Conservation (phyloP, 2,888 invertebrate species). For the Chrysomela aeneicollis region DNA sequence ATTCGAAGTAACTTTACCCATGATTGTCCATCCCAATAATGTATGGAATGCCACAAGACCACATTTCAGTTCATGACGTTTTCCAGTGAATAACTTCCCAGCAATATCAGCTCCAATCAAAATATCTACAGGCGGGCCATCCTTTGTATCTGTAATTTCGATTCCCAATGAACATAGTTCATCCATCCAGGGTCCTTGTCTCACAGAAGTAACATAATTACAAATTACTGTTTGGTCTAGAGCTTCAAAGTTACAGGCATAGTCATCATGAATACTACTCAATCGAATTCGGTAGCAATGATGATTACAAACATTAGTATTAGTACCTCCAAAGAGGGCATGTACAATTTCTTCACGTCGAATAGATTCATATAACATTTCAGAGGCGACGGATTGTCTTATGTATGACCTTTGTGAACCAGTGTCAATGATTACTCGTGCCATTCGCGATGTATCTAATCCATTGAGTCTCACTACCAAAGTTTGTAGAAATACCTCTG, state of each 20-base stretch:
- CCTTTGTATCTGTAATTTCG: too few relatives aligned
- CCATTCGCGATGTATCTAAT: conserved; percentile 4
- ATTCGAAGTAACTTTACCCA: conserved; percentile 1
- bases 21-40: conserved; percentile 15
- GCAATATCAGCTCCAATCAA: too few relatives aligned
- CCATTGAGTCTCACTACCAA: background rate
- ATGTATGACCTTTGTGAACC: too few relatives aligned
- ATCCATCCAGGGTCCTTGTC: conserved; percentile 29
- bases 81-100: conserved; percentile 44
- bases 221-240: conserved; percentile 33
- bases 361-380: conserved; percentile 23
- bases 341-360: conserved; percentile 30
- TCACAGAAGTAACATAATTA: conserved; percentile 29
- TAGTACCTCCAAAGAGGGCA: conserved; percentile 33
- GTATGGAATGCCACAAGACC: conserved; percentile 43
- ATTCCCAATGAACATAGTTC: conserved; percentile 25
- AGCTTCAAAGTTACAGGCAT: conserved; percentile 36
- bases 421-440: conserved; percentile 36
- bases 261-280: conserved; percentile 20
- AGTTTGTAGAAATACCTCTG: conserved; percentile 6
- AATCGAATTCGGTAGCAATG: conserved; percentile 16
- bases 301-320: conserved; percentile 5
- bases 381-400: conserved; percentile 20
- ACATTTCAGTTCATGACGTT: conserved; percentile 34
- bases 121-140: too few relatives aligned